These are phyloP conservation scores for Hypocryptadius cinnamomeus DNA, from an alignment of 2,113 vertebrate genomes.

Conservation along the genomic window DNA sequence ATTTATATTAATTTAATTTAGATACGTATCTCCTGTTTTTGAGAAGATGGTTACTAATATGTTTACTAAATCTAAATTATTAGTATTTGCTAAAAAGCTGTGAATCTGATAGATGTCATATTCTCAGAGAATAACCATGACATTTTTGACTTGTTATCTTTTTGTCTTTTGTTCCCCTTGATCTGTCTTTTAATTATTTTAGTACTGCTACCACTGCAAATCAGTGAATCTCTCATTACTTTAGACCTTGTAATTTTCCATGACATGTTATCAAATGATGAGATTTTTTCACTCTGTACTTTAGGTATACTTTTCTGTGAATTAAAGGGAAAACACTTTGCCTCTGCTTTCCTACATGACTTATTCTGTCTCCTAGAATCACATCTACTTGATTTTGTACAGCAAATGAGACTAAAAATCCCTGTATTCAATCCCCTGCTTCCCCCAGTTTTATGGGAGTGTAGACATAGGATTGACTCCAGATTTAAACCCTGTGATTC, in stretches of 20 bases:
- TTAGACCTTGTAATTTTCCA: background rate
- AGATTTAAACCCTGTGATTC: conserved; percentile 34
- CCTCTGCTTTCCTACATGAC: background rate
- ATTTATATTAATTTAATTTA: conserved; percentile 62
- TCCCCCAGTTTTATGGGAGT: background rate
- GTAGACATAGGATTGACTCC: background rate
- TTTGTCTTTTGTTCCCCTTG: background rate
- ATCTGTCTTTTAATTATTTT: conserved; percentile 17
- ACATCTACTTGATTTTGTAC: background rate
- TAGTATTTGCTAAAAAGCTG: conserved; percentile 8
- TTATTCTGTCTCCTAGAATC: background rate
- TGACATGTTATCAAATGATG: background rate
- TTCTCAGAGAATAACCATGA: background rate
- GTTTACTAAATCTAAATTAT: conserved; percentile 22
- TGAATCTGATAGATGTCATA: background rate
- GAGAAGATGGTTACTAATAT: conserved; percentile 2
- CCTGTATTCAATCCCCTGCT: background rate
- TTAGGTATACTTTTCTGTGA: background rate
- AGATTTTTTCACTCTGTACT: background rate
- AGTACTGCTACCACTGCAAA: background rate
- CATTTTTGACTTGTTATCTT: background rate
- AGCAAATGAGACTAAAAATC: background rate
- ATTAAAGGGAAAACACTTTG: background rate
- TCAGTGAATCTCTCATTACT: background rate
- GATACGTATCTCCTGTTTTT: background rate